Evolutionary conservation across 2,113 vertebrate genomes (phyloP), one percentile per base, ranked within the genome.

Genomic region (Hucho hucho): DNA sequence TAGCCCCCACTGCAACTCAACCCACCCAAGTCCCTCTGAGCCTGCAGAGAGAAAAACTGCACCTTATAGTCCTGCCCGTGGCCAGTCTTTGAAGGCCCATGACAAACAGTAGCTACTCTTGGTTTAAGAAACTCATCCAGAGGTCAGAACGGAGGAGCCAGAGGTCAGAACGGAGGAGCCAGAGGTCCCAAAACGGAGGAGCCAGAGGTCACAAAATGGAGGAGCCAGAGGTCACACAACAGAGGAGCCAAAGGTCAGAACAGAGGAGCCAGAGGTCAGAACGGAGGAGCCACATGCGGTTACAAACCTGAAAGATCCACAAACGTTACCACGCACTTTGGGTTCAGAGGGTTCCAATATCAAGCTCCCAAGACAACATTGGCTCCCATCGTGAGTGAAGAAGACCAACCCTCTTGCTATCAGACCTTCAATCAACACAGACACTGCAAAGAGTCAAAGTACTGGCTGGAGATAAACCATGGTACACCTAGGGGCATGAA

Each of bases 291-390:
- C n/a, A 59, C 58, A 22, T 6, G 58, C n/a, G 6, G 20, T 18
- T 24, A 29, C 59, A 74, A 79, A 75, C 68, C 75, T 12, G 43
- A 29, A 59, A 22, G 0, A 20, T 25, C 24, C 4, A 4, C 53
- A 1, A 75, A 83, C 64, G 18, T 67, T 2, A 67, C n/a, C 64
- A 16, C 3, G 53, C 28, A 74, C 37, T 43, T 43, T 43, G 37
- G 37, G 37, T 43, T 43, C 69, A 68, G 70, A 58, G 75, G 77
- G 29, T 81, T 84, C n/a, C 4, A 65, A 25, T n/a, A 24, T 61
- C 73, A 9, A 4, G 28, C 75, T 63, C 6, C 1, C 12, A 24
- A n/a, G 78, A 58, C 9, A 43, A 43, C 64, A 46, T 12, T 49
- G 37, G 22, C 28, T n/a, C 68, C 43, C 3, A 47, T 4, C 46